Evolutionary conservation across 2,888 invertebrate species (phyloP).

Genomic region (Philaethria dido): DNA sequence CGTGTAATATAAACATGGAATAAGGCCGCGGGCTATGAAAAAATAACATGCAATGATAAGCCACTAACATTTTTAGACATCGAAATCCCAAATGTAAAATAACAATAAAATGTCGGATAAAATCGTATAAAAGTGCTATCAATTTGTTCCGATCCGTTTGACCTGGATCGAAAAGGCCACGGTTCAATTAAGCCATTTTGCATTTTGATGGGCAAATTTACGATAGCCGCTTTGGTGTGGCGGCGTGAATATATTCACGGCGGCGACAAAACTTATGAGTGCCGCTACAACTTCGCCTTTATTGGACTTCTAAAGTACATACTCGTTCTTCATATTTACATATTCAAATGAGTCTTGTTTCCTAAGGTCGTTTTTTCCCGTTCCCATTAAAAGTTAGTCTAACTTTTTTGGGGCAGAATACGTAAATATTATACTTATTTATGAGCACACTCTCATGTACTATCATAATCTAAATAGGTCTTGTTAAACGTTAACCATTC

Average conservation of each 20-base stretch:
- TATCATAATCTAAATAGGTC: constrained; percentile 19
- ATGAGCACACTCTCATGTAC: constrained; percentile 9
- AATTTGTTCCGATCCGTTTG: constrained; percentile 78
- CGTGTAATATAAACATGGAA: neutral
- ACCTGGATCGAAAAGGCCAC: constrained; percentile 78
- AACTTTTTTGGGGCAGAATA: constrained; percentile 36
- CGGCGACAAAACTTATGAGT: constrained; percentile 56
- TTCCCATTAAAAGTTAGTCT: constrained; percentile 43
- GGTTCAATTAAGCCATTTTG: constrained; percentile 83
- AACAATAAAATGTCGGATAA: constrained; percentile 62
- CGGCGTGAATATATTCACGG: constrained; percentile 67
- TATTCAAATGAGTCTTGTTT: constrained; percentile 42
- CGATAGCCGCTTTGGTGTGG: constrained; percentile 66
- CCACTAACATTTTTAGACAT: constrained; percentile 34
- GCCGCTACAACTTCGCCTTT: constrained; percentile 35
- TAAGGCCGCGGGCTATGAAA: constrained; percentile 17
- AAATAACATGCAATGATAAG: constrained; percentile 16
- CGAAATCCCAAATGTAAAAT: constrained; percentile 39
- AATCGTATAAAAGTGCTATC: constrained; percentile 71
- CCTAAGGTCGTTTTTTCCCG: constrained; percentile 35
- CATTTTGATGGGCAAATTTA: constrained; percentile 82
- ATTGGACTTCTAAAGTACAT: constrained; percentile 43
- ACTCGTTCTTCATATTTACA: constrained; percentile 43
- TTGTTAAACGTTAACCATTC: neutral
- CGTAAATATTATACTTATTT: constrained; percentile 34